Base-by-base conservation (phyloP, 2,113 vertebrate species). In the Piaya cayana region DNA sequence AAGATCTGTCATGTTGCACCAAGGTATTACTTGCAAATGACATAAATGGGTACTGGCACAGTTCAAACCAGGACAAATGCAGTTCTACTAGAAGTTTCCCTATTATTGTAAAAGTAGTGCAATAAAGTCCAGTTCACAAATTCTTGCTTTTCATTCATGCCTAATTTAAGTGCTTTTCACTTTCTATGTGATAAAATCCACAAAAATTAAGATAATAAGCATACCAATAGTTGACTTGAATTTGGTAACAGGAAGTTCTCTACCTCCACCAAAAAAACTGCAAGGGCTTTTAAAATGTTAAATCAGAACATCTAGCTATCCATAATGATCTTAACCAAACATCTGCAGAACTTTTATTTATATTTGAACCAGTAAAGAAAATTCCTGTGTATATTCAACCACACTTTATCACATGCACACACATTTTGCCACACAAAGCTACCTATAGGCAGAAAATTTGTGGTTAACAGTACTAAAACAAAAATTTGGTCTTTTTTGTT, bases 401-500 rank as follows among this genome's bases (percentile, higher is more conserved):
- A 30, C 42, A 42, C 43, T 69, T 32, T 45, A 6, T 37, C 74
- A 69, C 12, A 55, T 3, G 5, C 13, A 68, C 15, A 25, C 12
- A 6, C 25, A 67, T 77, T 68, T 81, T 78, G 11, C 14, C 37
- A 67, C 27, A 59, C 1, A 71, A 55, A 93, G 55, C 15, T 59
- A 60, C 26, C 15, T 70, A 68, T 6, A 86, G 45, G n/a, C 4
- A 86, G 7, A 70, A 16, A 34, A 68, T 13, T n/a, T 74, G 36
- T 67, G 4, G 15, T 43, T 34, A 86, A 59, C 1, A 82, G 8
- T 11, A 80, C 5, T 37, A 45, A 14, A 56, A 21, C 12, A 79
- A 77, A 62, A 55, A 12, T 5, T 12, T 22, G 19, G 1, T 1
- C 1, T 1, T 14, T n/a, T 50, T 74, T 12, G 12, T 43, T 39